Percentiles rank a stretch among this genome's conserved stretches.
phyloP scores from a whole-genome alignment of 2,888 invertebrate genomes.

The Andrena haemorrhoa region DNA sequence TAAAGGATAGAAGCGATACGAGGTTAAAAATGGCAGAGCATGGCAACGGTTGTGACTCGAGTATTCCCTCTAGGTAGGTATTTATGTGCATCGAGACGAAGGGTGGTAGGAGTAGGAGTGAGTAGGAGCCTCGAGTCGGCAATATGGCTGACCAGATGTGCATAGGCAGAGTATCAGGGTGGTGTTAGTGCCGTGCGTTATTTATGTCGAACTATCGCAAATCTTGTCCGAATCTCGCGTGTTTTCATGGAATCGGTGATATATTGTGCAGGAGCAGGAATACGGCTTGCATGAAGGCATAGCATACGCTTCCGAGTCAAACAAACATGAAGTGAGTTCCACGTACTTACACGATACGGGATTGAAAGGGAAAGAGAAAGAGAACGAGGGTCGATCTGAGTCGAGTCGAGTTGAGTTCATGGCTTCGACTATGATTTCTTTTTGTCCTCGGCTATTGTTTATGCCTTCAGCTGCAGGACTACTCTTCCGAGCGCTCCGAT shows the following conservation, averaged over 20 bases:
- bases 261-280: conserved; percentile 82
- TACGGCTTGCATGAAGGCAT: conserved; percentile 83
- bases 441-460: conserved; percentile 44
- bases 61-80: conserved; percentile 52
- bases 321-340: conserved; percentile 83
- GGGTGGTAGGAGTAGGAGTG: conserved; percentile 67
- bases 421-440: conserved; percentile 24
- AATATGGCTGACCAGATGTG: conserved; percentile 84
- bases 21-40: conserved; percentile 9
- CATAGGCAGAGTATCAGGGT: conserved; percentile 83
- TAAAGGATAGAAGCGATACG: no score
- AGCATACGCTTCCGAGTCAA: conserved; percentile 82
- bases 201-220: conserved; percentile 84
- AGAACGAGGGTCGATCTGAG: conserved; percentile 43
- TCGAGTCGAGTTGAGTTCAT: conserved; percentile 29
- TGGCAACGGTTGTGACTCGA: conserved; percentile 16
- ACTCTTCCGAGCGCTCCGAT: not conserved
- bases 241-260: conserved; percentile 85
- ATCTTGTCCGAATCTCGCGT: conserved; percentile 84
- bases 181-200: conserved; percentile 83
- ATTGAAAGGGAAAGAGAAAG: conserved; percentile 52
- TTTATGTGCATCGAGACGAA: conserved; percentile 47
- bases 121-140: conserved; percentile 71
- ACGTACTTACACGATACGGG: conserved; percentile 43
- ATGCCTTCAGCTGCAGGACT: not conserved